Conservation (phyloP, 2,113 vertebrate species). For the Chascanopsetta lugubris region DNA sequence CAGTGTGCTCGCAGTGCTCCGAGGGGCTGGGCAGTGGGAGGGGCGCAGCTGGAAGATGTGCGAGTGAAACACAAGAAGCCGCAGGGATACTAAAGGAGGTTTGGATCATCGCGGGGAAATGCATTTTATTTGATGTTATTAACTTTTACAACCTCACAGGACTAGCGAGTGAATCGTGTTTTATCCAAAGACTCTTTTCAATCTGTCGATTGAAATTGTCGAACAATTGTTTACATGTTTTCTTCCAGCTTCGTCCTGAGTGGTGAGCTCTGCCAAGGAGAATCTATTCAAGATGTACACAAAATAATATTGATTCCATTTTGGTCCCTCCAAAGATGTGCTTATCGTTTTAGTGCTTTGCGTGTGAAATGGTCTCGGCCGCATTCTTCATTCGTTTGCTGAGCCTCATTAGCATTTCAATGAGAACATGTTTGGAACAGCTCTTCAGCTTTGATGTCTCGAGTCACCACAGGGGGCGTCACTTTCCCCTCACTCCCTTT, state of each 20-base stretch:
- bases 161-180: too few relatives aligned
- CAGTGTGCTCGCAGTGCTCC: slow-evolving; percentile 19
- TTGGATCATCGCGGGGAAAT: too few relatives aligned
- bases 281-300: slow-evolving; percentile 13
- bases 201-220: too few relatives aligned
- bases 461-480: too few relatives aligned
- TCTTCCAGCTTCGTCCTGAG: neutral
- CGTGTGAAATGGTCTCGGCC: slow-evolving; percentile 9
- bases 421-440: neutral
- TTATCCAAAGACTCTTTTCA: neutral
- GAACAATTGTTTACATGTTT: neutral
- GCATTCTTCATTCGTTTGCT: slow-evolving; percentile 15
- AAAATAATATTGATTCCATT: neutral
- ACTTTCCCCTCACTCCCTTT: neutral
- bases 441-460: neutral
- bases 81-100: neutral
- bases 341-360: slow-evolving; percentile 23
- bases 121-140: too few relatives aligned
- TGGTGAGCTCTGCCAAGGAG: slow-evolving; percentile 9
- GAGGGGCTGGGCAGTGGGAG: slow-evolving; percentile 21
- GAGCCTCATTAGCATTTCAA: slow-evolving; percentile 10
- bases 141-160: too few relatives aligned
- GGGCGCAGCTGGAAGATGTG: neutral
- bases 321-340: slow-evolving; percentile 3
- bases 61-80: slow-evolving; percentile 5